Percentiles rank a stretch among this genome's conserved stretches.
Evolutionary conservation across 2,113 vertebrate species (phyloP).

Genomic region (Casuarius casuarius): DNA sequence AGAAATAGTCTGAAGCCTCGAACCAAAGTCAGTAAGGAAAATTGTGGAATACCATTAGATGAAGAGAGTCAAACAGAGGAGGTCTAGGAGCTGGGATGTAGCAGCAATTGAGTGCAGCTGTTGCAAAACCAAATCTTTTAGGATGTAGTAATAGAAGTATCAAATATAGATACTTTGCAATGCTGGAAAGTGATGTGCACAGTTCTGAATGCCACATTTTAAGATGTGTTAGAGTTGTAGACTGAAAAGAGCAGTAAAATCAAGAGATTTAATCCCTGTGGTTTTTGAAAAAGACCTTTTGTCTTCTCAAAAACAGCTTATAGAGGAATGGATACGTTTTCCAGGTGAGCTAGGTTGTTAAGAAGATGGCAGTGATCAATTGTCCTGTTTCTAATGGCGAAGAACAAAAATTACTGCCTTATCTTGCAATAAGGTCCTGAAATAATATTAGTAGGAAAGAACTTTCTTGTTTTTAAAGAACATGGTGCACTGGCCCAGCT

Average conservation of each 20-base stretch:
- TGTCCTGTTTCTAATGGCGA: background rate
- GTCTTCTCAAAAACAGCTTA: slow-evolving; percentile 16
- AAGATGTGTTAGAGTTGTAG: background rate
- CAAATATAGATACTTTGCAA: background rate
- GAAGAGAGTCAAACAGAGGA: background rate
- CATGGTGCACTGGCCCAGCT: fast-evolving
- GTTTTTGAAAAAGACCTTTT: background rate
- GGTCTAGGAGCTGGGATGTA: background rate
- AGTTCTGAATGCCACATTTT: background rate
- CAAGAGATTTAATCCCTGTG: background rate
- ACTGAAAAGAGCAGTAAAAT: background rate
- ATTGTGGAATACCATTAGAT: background rate
- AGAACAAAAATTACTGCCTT: background rate
- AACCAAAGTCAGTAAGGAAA: background rate
- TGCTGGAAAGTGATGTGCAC: background rate
- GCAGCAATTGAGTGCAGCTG: background rate
- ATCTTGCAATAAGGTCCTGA: background rate
- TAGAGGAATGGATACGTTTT: background rate
- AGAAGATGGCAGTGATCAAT: background rate
- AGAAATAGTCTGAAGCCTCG: background rate
- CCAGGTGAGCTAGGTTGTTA: background rate
- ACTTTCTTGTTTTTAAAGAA: background rate
- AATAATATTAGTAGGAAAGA: background rate
- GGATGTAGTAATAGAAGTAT: background rate
- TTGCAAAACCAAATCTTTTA: background rate